A percentile compares a stretch with the other conserved stretches of the same genome.
Conservation (phyloP, 2,888 invertebrate species). For the Mesorhabditis spiculigera region DNA sequence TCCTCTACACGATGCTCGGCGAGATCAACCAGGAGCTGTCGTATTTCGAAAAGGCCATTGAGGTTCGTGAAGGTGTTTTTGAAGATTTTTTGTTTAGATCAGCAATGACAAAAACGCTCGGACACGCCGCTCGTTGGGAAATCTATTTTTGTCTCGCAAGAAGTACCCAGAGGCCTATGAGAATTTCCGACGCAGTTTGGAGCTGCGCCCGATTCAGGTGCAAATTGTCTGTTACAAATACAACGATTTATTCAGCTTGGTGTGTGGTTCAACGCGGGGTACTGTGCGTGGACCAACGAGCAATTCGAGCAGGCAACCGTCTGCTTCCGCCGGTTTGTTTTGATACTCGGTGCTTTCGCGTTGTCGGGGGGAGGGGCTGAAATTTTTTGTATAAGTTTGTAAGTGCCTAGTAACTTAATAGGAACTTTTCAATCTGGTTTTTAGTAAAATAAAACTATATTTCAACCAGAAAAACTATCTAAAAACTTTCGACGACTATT, state of each 20-base stretch:
- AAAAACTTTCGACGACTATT: too few relatives aligned
- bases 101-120: constrained; percentile 71
- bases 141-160: constrained; percentile 72
- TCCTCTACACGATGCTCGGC: constrained; percentile 85
- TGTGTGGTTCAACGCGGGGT: constrained; percentile 53
- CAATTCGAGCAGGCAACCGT: constrained; percentile 30
- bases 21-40: constrained; percentile 77
- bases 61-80: constrained; percentile 68
- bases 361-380: too few relatives aligned
- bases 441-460: neutral
- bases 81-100: constrained; percentile 56
- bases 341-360: neutral
- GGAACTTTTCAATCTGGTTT: neutral
- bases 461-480: too few relatives aligned
- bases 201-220: constrained; percentile 48
- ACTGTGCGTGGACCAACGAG: constrained; percentile 54
- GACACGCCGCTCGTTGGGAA: constrained; percentile 84
- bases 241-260: constrained; percentile 26
- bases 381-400: too few relatives aligned
- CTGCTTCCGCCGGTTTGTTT: constrained; percentile 28
- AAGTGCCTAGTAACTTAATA: neutral
- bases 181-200: constrained; percentile 56
- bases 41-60: constrained; percentile 86
- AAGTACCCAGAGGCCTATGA: constrained; percentile 56
- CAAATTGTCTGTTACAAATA: constrained; percentile 2